A percentile compares a stretch with the other conserved stretches of the same genome.
These are phyloP conservation scores for Cyprinodon brontotheroides DNA, from an alignment of 2,113 vertebrate species.

Conservation along the genomic window DNA sequence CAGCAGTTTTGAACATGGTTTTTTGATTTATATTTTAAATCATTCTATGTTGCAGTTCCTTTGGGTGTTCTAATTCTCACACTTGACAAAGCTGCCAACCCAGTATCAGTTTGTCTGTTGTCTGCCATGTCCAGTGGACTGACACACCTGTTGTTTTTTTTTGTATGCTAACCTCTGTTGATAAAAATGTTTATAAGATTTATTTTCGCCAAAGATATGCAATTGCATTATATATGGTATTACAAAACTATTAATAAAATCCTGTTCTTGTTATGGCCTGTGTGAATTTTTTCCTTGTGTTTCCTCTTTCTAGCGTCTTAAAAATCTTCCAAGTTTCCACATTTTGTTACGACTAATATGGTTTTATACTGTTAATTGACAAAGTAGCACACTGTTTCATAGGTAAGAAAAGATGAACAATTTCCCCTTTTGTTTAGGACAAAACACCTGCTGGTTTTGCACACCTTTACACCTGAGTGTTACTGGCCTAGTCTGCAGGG, in stretches of 20 bases:
- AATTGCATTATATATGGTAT: conserved; percentile 99
- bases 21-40: conserved; percentile 34
- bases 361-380: too few relatives aligned
- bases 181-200: conserved; percentile 99
- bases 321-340: not conserved
- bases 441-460: too few relatives aligned
- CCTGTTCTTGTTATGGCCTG: conserved; percentile 84
- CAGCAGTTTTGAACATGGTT: conserved; percentile 64
- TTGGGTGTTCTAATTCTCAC: conserved; percentile 72
- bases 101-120: conserved; percentile 81
- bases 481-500: too few relatives aligned
- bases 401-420: too few relatives aligned
- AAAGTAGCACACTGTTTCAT: too few relatives aligned
- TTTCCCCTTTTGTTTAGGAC: too few relatives aligned
- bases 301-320: not conserved
- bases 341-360: too few relatives aligned
- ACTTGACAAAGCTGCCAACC: conserved; percentile 81
- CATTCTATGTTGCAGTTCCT: conserved; percentile 59
- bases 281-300: conserved; percentile 27
- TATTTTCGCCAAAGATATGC: conserved; percentile 99
- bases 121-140: conserved; percentile 79
- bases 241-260: conserved; percentile 94
- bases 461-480: too few relatives aligned
- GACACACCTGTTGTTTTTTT: conserved; percentile 91
- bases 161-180: conserved; percentile 99